Conservation (phyloP, 2,113 vertebrate genomes). For the Ranitomeya imitator region DNA sequence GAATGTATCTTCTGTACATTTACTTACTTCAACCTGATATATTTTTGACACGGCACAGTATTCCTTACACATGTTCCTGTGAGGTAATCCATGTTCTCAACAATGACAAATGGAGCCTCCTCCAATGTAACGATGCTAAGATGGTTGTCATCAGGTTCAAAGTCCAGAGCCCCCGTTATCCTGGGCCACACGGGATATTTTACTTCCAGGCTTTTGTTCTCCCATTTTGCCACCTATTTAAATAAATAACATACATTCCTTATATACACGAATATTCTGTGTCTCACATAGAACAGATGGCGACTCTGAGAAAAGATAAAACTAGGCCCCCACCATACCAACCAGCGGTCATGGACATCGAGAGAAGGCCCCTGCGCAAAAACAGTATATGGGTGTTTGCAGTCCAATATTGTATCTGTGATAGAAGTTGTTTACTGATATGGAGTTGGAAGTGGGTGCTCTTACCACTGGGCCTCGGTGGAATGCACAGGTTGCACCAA, state of each 20-base stretch:
- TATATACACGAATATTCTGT: background rate
- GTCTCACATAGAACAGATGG: background rate
- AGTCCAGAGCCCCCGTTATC: slow-evolving; percentile 90
- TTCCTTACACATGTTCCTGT: slow-evolving; percentile 96
- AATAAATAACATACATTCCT: slow-evolving; percentile 35
- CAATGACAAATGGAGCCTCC: slow-evolving; percentile 96
- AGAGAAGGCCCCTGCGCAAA: no score
- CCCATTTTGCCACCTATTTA: slow-evolving; percentile 92
- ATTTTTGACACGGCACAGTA: slow-evolving; percentile 93
- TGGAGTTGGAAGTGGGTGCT: no score
- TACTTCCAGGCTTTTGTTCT: slow-evolving; percentile 89
- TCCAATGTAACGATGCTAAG: slow-evolving; percentile 97
- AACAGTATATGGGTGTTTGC: no score
- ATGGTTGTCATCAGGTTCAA: slow-evolving; percentile 92
- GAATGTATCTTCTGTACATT: background rate
- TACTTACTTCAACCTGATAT: slow-evolving; percentile 90
- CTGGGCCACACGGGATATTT: slow-evolving; percentile 95
- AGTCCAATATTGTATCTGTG: no score
- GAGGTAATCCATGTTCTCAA: slow-evolving; percentile 93
- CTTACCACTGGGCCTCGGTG: no score
- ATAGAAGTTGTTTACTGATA: no score
- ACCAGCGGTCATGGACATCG: no score
- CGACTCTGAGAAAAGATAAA: background rate
- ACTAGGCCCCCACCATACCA: background rate
- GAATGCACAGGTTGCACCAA: no score